These are phyloP conservation scores for Metallyticus violacea DNA, from an alignment of 2,888 invertebrate genomes.

Conservation along the genomic window DNA sequence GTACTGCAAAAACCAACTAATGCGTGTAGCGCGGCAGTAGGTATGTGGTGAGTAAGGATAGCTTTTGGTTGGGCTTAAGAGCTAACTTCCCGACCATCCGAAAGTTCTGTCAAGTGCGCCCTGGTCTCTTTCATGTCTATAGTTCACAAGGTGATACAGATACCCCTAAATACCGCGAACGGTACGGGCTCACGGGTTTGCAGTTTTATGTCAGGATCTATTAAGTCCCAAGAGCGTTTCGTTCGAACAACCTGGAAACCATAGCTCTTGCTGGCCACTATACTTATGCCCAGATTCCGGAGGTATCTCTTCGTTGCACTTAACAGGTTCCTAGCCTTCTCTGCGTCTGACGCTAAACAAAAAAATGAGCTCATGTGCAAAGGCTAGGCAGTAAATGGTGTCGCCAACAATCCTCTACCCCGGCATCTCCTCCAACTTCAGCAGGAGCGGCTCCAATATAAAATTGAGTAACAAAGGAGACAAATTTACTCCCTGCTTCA, in stretches of 20 bases:
- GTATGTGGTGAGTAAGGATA: neutral
- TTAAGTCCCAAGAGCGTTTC: slow-evolving; percentile 39
- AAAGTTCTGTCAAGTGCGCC: neutral
- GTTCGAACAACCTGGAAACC: slow-evolving; percentile 5
- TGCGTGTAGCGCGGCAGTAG: slow-evolving; percentile 19
- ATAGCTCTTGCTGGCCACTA: slow-evolving; percentile 15
- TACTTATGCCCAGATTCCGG: neutral
- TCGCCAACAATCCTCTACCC: neutral
- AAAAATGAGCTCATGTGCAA: slow-evolving; percentile 31
- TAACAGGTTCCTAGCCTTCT: neutral
- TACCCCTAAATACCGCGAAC: neutral
- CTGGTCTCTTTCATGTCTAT: neutral
- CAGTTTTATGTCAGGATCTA: slow-evolving; percentile 37
- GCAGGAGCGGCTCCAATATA: slow-evolving; percentile 28
- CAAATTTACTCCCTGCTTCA: slow-evolving; percentile 32
- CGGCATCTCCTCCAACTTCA: neutral
- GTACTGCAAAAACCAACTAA: neutral
- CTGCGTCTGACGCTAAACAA: slow-evolving; percentile 12
- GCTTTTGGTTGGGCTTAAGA: slow-evolving; percentile 10
- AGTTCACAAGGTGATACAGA: slow-evolving; percentile 7
- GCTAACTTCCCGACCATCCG: neutral
- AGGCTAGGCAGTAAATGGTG: slow-evolving; percentile 18
- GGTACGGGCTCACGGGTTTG: slow-evolving; percentile 8
- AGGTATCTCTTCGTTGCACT: neutral
- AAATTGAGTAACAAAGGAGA: slow-evolving; percentile 31